Base-by-base conservation (phyloP, 2,888 invertebrate species). In the Sinelater perroti region DNA sequence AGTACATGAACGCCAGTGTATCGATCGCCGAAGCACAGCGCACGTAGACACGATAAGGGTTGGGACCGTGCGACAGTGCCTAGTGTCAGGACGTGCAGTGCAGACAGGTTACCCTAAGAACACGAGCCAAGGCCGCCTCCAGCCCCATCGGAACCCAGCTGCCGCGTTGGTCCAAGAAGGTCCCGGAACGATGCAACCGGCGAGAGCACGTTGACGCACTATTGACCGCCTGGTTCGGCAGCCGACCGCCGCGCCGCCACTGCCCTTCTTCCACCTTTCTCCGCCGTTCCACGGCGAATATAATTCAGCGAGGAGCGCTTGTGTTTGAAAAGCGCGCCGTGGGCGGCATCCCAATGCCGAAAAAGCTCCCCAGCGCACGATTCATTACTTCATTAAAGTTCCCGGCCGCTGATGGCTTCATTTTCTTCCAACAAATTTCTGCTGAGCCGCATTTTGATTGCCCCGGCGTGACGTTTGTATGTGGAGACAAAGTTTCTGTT, bases 201-300 rank as follows among this genome's bases (percentile, higher is more conserved):
- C 28, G n/a, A 30, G 33, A 18, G 35, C 53, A 54, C 56, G 40
- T 18, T 40, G 38, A 53, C 53, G 33, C 40, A 56, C 55, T 61
- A 61, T 61, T 54, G 61, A 61, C 52, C 61, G 47, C 44, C 42
- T 59, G 54, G 60, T 52, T 52, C 21, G 10, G 21, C 20, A n/a
- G 42, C 38, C 26, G 11, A 13, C 46, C 56, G 52, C 42, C 51
- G 42, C 33, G 21, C 14, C 52, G 61, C 47, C 51, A 46, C 49
- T 49, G 26, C 40, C 30, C 24, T 51, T 20, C 36, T 36, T 38
- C 20, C 56, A 45, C 26, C 51, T 52, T 40, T 42, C 33, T 52
- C 42, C 42, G 36, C 17, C n/a, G 6, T 2, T 17, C 36, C 6
- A n/a, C 18, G n/a, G n/a, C n/a, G n/a, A n/a, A n/a, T n/a, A n/a